Percentiles rank a stretch among this genome's conserved stretches.
Evolutionary conservation across 2,797 vertebrate genomes (phyloP).

Genomic region (Somateria mollissima): DNA sequence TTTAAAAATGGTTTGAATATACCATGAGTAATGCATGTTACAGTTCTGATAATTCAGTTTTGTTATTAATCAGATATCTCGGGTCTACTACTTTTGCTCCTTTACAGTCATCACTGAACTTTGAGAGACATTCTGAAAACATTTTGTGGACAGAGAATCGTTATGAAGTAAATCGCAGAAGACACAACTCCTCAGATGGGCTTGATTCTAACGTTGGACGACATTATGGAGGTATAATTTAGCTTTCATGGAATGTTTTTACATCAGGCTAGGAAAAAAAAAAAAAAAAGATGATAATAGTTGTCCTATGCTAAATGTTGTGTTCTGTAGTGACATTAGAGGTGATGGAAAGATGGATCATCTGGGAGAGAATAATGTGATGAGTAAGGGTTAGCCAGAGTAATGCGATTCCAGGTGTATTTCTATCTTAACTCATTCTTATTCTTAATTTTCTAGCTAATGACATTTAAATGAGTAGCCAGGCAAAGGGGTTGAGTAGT

Average conservation of each 20-base stretch:
- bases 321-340: background rate
- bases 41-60: no score
- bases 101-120: no score
- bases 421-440: background rate
- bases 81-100: no score
- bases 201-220: constrained; percentile 75
- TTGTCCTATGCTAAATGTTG: background rate
- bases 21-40: no score
- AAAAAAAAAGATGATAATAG: background rate
- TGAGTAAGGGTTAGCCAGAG: background rate
- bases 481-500: background rate
- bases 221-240: constrained; percentile 75
- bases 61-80: no score
- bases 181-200: no score
- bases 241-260: background rate
- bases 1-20: no score
- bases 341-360: background rate
- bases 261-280: background rate
- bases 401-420: background rate
- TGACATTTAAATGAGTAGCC: background rate
- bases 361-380: background rate
- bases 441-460: background rate
- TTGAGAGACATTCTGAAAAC: no score
- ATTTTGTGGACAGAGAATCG: no score
- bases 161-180: no score